Evolutionary conservation across 2,888 invertebrate genomes (phyloP).

Genomic region (Colletes collaris): DNA sequence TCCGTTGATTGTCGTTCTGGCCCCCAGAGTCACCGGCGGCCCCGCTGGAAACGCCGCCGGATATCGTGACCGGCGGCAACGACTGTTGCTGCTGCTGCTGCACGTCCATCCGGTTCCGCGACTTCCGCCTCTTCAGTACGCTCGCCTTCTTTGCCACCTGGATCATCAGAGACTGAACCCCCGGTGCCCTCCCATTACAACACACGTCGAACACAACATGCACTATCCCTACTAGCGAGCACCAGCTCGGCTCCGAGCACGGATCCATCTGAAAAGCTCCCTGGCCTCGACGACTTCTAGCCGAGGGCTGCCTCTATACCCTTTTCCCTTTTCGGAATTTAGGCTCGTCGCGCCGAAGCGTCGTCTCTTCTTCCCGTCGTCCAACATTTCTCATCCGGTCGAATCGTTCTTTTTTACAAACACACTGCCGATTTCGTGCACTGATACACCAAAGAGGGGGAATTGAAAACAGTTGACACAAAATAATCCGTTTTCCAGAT

Average conservation of each 20-base stretch:
- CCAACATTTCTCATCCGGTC: neutral
- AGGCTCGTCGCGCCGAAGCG: constrained; percentile 20
- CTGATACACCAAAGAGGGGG: no score
- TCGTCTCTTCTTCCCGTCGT: neutral
- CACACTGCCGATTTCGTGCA: no score
- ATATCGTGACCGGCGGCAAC: constrained; percentile 70
- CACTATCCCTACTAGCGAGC: constrained; percentile 76
- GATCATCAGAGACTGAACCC: constrained; percentile 88
- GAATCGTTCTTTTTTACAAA: no score
- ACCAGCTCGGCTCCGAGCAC: constrained; percentile 51
- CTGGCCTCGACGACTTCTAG: neutral
- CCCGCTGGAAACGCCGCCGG: constrained; percentile 62
- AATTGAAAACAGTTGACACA: no score
- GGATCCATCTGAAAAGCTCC: constrained; percentile 54
- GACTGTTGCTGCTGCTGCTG: constrained; percentile 74
- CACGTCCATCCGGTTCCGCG: constrained; percentile 87
- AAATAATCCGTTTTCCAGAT: no score
- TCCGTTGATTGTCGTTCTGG: constrained; percentile 77
- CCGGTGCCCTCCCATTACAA: constrained; percentile 82
- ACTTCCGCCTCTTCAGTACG: constrained; percentile 88
- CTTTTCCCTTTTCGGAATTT: constrained; percentile 7
- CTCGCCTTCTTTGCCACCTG: constrained; percentile 91
- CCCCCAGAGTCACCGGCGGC: constrained; percentile 30
- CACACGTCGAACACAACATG: constrained; percentile 81
- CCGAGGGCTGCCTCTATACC: neutral